Percentiles rank a stretch among this genome's conserved stretches.
Evolutionary conservation across 2,797 vertebrate genomes (phyloP).

Genomic region (Sebastes miniatus): DNA sequence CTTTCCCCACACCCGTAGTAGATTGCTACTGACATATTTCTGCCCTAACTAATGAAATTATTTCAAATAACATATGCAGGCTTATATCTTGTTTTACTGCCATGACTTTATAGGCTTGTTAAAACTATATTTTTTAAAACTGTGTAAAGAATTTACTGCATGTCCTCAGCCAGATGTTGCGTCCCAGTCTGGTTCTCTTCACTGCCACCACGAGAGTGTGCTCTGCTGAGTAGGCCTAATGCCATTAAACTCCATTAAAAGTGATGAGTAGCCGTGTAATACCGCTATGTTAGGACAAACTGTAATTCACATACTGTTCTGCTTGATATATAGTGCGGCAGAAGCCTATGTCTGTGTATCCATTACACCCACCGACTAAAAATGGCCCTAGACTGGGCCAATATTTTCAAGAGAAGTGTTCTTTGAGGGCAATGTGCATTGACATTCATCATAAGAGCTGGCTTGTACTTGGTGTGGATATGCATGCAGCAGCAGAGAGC

Average conservation of each 20-base stretch:
- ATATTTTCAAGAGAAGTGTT: slow-evolving; percentile 24
- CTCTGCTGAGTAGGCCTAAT: slow-evolving; percentile 14
- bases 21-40: background rate
- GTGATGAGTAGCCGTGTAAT: slow-evolving; percentile 37
- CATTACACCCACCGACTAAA: slow-evolving; percentile 13
- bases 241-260: slow-evolving; percentile 48
- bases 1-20: background rate
- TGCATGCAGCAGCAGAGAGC: slow-evolving; percentile 6
- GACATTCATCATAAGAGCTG: slow-evolving; percentile 27
- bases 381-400: background rate
- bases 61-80: background rate
- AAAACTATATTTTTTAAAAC: background rate
- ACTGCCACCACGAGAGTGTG: background rate
- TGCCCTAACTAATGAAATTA: background rate
- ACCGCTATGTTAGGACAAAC: slow-evolving; percentile 18
- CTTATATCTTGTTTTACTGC: background rate
- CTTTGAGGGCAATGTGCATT: background rate
- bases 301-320: slow-evolving; percentile 1
- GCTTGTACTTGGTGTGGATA: slow-evolving; percentile 4
- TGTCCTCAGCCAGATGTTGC: slow-evolving; percentile 12
- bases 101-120: background rate
- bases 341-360: slow-evolving; percentile 11
- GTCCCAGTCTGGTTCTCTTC: background rate
- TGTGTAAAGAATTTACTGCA: background rate
- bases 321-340: slow-evolving; percentile 19